Conservation (phyloP, 2,113 vertebrate genomes). For the Rutilus rutilus region DNA sequence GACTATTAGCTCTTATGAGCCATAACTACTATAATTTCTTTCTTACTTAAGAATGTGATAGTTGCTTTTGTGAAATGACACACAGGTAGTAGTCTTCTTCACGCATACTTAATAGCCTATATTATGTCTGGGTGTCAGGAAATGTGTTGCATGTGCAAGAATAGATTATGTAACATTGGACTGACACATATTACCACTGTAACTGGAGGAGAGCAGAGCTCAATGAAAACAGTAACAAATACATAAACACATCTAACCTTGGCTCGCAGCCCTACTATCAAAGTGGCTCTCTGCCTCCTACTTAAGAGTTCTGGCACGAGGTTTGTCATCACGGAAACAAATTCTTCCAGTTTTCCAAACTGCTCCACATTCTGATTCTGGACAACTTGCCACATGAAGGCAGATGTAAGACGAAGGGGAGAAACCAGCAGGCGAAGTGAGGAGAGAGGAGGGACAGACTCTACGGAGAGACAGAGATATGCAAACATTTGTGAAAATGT, state of each 20-base stretch:
- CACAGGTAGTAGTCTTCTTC: no score
- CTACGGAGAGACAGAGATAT: conserved; percentile 45
- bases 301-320: conserved; percentile 81
- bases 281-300: conserved; percentile 80
- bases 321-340: conserved; percentile 78
- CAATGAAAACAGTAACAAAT: background rate
- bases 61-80: no score
- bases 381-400: conserved; percentile 81
- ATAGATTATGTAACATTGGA: background rate
- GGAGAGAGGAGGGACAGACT: conserved; percentile 71
- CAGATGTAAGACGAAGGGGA: conserved; percentile 77
- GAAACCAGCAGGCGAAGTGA: conserved; percentile 75
- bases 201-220: background rate
- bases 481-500: background rate
- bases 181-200: background rate
- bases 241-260: conserved; percentile 68
- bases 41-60: no score
- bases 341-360: conserved; percentile 81
- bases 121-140: no score
- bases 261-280: conserved; percentile 82
- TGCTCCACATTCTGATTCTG: conserved; percentile 72
- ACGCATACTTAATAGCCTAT: no score
- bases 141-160: no score
- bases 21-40: no score
- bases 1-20: no score